Conservation (phyloP, 2,113 vertebrate species). For the Lepisosteus osseus region DNA sequence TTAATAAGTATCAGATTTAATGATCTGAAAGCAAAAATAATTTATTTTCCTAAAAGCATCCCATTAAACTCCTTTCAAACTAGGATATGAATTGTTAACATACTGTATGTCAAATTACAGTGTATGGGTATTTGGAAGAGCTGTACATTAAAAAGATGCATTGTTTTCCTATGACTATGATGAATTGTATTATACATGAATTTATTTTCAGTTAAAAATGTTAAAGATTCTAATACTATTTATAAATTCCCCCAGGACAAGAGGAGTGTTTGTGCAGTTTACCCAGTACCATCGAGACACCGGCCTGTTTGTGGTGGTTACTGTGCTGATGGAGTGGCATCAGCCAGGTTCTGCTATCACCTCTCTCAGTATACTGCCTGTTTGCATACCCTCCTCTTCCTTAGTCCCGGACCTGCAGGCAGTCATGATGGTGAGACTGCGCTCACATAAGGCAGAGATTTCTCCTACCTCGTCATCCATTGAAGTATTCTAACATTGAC, state of each 20-base stretch:
- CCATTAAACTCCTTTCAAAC: no score
- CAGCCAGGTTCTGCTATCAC: constrained; percentile 21
- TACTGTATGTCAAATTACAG: no score
- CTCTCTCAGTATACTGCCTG: constrained; percentile 50
- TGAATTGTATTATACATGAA: no score
- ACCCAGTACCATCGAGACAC: constrained; percentile 66
- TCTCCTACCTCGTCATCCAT: neutral
- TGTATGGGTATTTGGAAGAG: no score
- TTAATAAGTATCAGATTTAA: no score
- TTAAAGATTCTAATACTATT: no score
- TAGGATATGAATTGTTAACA: no score
- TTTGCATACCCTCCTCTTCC: constrained; percentile 47
- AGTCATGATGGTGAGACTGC: constrained; percentile 48
- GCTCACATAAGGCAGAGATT: neutral
- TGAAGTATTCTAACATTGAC: neutral
- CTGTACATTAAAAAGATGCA: neutral
- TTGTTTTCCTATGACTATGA: no score
- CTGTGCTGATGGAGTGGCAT: constrained; percentile 45
- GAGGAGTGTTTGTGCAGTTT: constrained; percentile 57
- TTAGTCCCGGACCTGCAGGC: constrained; percentile 49
- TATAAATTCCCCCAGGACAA: constrained; percentile 38
- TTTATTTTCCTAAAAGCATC: no score
- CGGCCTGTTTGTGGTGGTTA: constrained; percentile 56
- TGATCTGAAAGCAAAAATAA: no score
- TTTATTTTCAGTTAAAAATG: no score